These are phyloP conservation scores for Abscondita cerata DNA, from an alignment of 2,888 invertebrate genomes.

Conservation along the genomic window DNA sequence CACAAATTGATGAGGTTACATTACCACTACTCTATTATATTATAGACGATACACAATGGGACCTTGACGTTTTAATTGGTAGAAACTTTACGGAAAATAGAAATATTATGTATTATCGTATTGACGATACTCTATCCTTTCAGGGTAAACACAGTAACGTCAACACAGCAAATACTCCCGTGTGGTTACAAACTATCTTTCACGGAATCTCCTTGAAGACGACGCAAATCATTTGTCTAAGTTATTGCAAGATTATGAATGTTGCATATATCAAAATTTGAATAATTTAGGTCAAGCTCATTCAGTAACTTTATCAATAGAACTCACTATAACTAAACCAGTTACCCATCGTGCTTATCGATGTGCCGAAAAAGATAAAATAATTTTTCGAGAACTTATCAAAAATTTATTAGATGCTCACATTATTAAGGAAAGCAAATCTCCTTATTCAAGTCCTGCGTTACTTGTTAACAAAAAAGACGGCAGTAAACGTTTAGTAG, in stretches of 20 bases:
- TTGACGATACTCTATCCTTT: conserved; percentile 1
- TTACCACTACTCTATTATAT: background rate
- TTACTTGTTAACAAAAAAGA: too few relatives aligned
- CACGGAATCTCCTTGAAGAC: too few relatives aligned
- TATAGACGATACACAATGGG: background rate
- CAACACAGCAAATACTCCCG: background rate
- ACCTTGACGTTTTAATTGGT: conserved; percentile 18
- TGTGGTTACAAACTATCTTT: too few relatives aligned
- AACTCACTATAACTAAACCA: background rate
- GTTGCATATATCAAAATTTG: too few relatives aligned
- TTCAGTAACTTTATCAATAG: background rate
- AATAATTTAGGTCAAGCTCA: background rate
- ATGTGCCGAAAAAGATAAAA: too few relatives aligned
- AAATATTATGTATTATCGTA: conserved; percentile 15
- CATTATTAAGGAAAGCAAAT: too few relatives aligned
- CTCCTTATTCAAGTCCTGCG: too few relatives aligned
- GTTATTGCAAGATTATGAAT: background rate
- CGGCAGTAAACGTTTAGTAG: too few relatives aligned
- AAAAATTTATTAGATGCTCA: too few relatives aligned
- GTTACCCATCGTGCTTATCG: too few relatives aligned
- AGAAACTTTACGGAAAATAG: conserved; percentile 23
- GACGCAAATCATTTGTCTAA: background rate
- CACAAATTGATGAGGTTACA: background rate
- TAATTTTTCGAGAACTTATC: too few relatives aligned
- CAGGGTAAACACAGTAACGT: too few relatives aligned